These are phyloP conservation scores for Lateolabrax maculatus DNA, from an alignment of 2,797 vertebrate species.

Conservation along the genomic window DNA sequence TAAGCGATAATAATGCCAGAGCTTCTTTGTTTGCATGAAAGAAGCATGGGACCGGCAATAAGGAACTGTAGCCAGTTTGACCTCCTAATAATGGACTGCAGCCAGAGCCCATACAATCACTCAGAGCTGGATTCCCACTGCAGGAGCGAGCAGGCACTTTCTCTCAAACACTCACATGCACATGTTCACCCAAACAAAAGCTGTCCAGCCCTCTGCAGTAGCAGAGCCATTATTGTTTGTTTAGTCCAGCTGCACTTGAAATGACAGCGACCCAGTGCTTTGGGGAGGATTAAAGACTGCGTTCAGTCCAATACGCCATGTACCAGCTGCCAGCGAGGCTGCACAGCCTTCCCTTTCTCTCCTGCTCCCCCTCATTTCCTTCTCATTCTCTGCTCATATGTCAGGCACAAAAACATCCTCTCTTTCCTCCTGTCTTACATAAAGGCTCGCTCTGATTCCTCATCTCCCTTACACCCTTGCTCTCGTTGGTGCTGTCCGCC, in stretches of 20 bases:
- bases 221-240: constrained; percentile 67
- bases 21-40: constrained; percentile 69
- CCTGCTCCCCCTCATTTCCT: constrained; percentile 1
- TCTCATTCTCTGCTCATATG: constrained; percentile 42
- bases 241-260: constrained; percentile 75
- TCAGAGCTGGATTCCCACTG: constrained; percentile 55
- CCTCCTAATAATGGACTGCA: constrained; percentile 69
- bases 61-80: constrained; percentile 66
- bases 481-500: constrained; percentile 6
- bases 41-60: constrained; percentile 45
- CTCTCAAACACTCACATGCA: constrained; percentile 51
- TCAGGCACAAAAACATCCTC: constrained; percentile 45
- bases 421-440: constrained; percentile 48
- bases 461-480: constrained; percentile 41
- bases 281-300: constrained; percentile 69
- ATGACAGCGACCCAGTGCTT: constrained; percentile 71
- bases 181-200: constrained; percentile 55
- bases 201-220: constrained; percentile 56
- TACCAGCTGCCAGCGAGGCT: constrained; percentile 65
- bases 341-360: constrained; percentile 26
- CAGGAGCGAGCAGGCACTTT: constrained; percentile 50
- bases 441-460: constrained; percentile 54
- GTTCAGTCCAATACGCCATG: constrained; percentile 43
- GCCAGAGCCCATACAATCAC: constrained; percentile 67
- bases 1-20: constrained; percentile 68